Percentiles rank a stretch among this genome's conserved stretches.
These are phyloP conservation scores for Drosophila asahinai DNA, from an alignment of 1,140 invertebrate species.

Conservation along the genomic window DNA sequence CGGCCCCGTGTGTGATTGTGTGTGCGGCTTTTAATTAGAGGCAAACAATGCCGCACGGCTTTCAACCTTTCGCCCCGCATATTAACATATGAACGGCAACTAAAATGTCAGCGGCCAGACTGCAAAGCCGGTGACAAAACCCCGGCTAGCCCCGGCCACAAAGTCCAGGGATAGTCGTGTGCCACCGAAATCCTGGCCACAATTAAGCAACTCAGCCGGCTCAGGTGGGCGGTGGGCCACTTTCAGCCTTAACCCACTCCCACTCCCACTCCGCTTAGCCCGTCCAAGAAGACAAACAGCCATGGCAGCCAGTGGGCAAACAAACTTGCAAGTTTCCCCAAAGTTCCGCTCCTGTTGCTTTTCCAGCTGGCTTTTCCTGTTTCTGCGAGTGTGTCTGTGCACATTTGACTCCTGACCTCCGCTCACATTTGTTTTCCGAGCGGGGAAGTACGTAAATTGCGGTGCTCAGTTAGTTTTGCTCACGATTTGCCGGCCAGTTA, in stretches of 20 bases:
- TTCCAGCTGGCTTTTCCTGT: constrained; percentile 14
- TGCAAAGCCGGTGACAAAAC: constrained; percentile 44
- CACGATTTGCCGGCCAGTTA: constrained; percentile 40
- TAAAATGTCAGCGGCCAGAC: constrained; percentile 51
- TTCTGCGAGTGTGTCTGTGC: neutral
- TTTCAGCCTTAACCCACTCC: constrained; percentile 19
- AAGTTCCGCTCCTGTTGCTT: constrained; percentile 58
- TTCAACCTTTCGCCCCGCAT: constrained; percentile 56
- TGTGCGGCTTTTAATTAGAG: constrained; percentile 76
- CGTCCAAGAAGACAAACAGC: constrained; percentile 44
- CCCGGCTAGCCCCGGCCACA: constrained; percentile 20
- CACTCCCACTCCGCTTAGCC: constrained; percentile 11
- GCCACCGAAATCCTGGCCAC: constrained; percentile 52
- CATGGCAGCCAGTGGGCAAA: constrained; percentile 48
- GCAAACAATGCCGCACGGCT: constrained; percentile 52
- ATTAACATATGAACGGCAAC: constrained; percentile 78
- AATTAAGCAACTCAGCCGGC: constrained; percentile 60
- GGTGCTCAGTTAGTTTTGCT: constrained; percentile 32
- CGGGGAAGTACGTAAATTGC: constrained; percentile 27
- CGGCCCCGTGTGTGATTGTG: constrained; percentile 29
- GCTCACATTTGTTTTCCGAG: constrained; percentile 34
- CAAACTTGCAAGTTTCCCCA: constrained; percentile 55
- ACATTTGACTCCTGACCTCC: constrained; percentile 48
- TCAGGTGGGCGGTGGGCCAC: constrained; percentile 9
- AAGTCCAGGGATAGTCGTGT: constrained; percentile 29